phyloP scores from a whole-genome alignment of 30 jellyfish, hydroid and myxozoan species.

The Calvadosia cruxmelitensis region DNA sequence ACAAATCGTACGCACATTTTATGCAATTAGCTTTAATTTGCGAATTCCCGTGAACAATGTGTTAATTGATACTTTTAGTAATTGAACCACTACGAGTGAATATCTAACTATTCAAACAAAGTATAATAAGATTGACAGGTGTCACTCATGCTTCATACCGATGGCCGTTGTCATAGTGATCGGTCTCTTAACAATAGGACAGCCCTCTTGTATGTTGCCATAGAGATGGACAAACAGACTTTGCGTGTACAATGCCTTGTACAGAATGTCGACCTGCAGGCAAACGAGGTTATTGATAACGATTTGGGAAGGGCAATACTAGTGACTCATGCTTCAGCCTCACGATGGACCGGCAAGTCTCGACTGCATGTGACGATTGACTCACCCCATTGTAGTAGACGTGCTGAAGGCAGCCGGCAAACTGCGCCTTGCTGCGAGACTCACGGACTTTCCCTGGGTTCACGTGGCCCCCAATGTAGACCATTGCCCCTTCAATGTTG shows the following conservation, averaged over 20 bases:
- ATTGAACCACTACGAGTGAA: no score
- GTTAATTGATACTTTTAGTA: no score
- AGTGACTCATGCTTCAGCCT: no score
- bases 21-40: no score
- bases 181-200: neutral
- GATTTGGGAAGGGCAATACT: no score
- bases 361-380: neutral
- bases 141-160: no score
- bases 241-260: neutral
- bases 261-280: neutral
- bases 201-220: neutral
- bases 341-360: neutral
- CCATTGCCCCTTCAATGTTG: slow-evolving; percentile 29
- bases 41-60: no score
- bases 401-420: slow-evolving; percentile 61
- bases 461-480: slow-evolving; percentile 65
- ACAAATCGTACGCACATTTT: no score
- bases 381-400: slow-evolving; percentile 60
- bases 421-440: slow-evolving; percentile 27
- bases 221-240: neutral
- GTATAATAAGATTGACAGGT: no score
- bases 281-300: no score
- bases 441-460: slow-evolving; percentile 16
- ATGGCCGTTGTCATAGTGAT: neutral
- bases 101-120: no score